A percentile compares a stretch with the other conserved stretches of the same genome.
Evolutionary conservation across 2,888 invertebrate genomes (phyloP).

Genomic region (Coremacera marginata): DNA sequence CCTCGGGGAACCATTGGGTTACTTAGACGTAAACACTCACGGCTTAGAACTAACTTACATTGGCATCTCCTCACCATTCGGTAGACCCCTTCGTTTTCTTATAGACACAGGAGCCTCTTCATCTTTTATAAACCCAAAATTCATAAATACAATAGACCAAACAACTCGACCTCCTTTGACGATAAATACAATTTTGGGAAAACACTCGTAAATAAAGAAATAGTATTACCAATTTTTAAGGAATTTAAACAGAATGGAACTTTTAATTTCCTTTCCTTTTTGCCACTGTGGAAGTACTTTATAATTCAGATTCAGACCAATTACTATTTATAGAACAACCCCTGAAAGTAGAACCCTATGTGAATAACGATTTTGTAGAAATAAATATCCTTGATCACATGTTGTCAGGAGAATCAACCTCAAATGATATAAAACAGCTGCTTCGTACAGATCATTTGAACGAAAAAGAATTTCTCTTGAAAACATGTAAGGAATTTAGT

Average conservation of each 20-base stretch:
- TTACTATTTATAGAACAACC: too few relatives aligned
- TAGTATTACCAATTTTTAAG: not conserved
- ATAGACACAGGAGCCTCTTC: constrained; percentile 22
- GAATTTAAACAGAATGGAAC: not conserved
- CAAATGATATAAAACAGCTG: not conserved
- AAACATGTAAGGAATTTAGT: not conserved
- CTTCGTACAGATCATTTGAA: too few relatives aligned
- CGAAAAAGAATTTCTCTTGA: too few relatives aligned
- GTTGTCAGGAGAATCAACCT: not conserved
- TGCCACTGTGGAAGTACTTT: too few relatives aligned
- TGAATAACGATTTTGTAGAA: too few relatives aligned
- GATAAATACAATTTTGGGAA: not conserved
- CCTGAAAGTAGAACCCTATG: too few relatives aligned
- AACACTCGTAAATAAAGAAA: not conserved
- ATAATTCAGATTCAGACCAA: too few relatives aligned
- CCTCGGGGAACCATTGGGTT: constrained; percentile 30
- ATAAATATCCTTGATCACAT: not conserved
- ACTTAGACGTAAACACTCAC: constrained; percentile 22
- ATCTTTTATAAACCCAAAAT: constrained; percentile 32
- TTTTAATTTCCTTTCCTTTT: not conserved
- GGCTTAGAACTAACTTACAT: constrained; percentile 7
- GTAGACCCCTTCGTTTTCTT: constrained; percentile 28
- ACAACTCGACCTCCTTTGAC: not conserved
- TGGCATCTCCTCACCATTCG: constrained; percentile 13
- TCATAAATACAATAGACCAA: constrained; percentile 5